Evolutionary conservation across 2,797 vertebrate genomes (phyloP).

Genomic region (Distichodus sexfasciatus): DNA sequence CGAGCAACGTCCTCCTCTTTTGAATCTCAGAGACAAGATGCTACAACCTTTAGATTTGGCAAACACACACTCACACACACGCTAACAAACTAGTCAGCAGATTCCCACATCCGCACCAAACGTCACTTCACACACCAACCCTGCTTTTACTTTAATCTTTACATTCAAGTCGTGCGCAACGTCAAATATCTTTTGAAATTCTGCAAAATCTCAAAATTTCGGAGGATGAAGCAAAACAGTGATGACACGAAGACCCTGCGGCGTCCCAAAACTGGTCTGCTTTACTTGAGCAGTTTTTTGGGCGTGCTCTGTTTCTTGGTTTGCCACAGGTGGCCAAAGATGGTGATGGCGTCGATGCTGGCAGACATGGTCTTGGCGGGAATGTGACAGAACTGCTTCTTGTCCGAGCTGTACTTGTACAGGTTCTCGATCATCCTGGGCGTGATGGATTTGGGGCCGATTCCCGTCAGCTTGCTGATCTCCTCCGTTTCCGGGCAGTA

Average conservation of each 20-base stretch:
- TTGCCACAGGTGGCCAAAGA: slow-evolving; percentile 95
- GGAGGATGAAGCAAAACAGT: not conserved
- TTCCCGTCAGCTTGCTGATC: slow-evolving; percentile 89
- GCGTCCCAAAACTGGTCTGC: not conserved
- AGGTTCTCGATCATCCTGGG: slow-evolving; percentile 95
- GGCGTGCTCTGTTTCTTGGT: slow-evolving; percentile 90
- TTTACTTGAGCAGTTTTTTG: slow-evolving; percentile 78
- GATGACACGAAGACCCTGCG: not conserved
- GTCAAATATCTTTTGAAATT: slow-evolving; percentile 23
- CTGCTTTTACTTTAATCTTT: slow-evolving; percentile 63
- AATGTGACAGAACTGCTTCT: slow-evolving; percentile 97
- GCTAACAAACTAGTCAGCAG: slow-evolving; percentile 52
- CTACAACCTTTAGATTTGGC: slow-evolving; percentile 52
- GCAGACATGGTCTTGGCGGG: slow-evolving; percentile 97
- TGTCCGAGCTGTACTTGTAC: slow-evolving; percentile 97
- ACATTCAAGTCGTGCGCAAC: slow-evolving; percentile 88
- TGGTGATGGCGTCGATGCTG: slow-evolving; percentile 95
- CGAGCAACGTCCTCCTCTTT: slow-evolving; percentile 44
- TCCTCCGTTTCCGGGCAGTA: slow-evolving; percentile 93
- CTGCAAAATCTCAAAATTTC: not conserved
- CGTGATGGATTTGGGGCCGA: slow-evolving; percentile 89
- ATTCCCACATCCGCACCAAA: slow-evolving; percentile 49
- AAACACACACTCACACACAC: slow-evolving; percentile 50
- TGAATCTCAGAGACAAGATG: slow-evolving; percentile 1
- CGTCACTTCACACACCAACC: slow-evolving; percentile 52